phyloP scores from a whole-genome alignment of 2,888 invertebrate species.

The Chloroclystis v-ata region DNA sequence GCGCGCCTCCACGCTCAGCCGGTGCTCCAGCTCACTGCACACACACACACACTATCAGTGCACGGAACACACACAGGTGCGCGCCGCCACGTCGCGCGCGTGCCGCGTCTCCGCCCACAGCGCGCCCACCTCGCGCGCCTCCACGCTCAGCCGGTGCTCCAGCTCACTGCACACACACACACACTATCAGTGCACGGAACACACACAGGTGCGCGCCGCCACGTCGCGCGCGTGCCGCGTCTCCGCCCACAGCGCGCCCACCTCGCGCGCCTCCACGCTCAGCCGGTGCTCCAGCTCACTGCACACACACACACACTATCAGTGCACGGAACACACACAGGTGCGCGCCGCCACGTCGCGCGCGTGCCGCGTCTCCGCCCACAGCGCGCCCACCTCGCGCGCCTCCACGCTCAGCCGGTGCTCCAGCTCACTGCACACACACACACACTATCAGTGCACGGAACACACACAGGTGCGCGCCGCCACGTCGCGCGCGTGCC shows the following conservation, averaged over 20 bases:
- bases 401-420: conserved; percentile 61
- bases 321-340: conserved; percentile 53
- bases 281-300: conserved; percentile 58
- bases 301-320: too few species aligned
- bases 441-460: too few species aligned
- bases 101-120: conserved; percentile 63
- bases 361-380: conserved; percentile 63
- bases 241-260: conserved; percentile 60
- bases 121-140: conserved; percentile 61
- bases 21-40: conserved; percentile 57
- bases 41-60: too few species aligned
- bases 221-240: conserved; percentile 62
- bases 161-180: too few species aligned
- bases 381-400: conserved; percentile 58
- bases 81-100: conserved; percentile 54
- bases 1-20: conserved; percentile 58
- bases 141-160: conserved; percentile 58
- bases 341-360: conserved; percentile 53
- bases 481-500: conserved; percentile 58
- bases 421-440: conserved; percentile 56
- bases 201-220: conserved; percentile 48
- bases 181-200: conserved; percentile 55
- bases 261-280: conserved; percentile 61
- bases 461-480: conserved; percentile 50
- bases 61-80: conserved; percentile 53